Conservation (phyloP, 2,797 vertebrate genomes). For the Pangasius larnaudii region DNA sequence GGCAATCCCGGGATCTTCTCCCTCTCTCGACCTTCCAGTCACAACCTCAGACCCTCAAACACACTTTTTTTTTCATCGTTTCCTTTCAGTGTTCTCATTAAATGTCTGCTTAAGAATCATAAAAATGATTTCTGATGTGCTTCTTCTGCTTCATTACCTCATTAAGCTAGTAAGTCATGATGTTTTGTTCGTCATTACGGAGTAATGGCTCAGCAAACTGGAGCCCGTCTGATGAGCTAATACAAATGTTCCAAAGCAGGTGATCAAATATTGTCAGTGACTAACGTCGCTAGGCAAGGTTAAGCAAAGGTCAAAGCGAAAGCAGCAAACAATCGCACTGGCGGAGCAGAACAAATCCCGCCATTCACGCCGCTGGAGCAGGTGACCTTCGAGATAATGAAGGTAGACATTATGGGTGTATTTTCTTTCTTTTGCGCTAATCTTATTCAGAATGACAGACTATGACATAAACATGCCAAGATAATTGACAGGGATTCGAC, state of each 20-base stretch:
- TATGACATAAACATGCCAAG: constrained; percentile 5
- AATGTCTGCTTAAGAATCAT: constrained; percentile 31
- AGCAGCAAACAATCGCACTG: constrained; percentile 41
- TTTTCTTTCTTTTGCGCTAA: background rate
- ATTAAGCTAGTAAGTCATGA: constrained; percentile 34
- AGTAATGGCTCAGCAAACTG: constrained; percentile 22
- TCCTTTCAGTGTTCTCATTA: constrained; percentile 9
- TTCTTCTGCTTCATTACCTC: constrained; percentile 39
- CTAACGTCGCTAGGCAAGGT: constrained; percentile 35
- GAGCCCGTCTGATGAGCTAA: constrained; percentile 31
- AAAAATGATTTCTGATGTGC: constrained; percentile 33
- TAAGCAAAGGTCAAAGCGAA: constrained; percentile 49
- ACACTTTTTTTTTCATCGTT: background rate
- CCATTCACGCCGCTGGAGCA: constrained; percentile 8
- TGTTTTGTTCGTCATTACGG: constrained; percentile 14
- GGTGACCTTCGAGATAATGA: constrained; percentile 22
- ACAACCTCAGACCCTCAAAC: background rate
- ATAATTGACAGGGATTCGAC: constrained; percentile 49
- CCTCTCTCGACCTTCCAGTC: background rate
- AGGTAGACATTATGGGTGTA: background rate
- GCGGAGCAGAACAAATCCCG: constrained; percentile 37
- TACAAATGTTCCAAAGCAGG: constrained; percentile 41
- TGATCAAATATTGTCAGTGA: constrained; percentile 50
- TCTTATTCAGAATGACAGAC: background rate
- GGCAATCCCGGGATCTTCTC: background rate